Conservation (phyloP, 2,888 invertebrate species). For the Pollenia amentaria region DNA sequence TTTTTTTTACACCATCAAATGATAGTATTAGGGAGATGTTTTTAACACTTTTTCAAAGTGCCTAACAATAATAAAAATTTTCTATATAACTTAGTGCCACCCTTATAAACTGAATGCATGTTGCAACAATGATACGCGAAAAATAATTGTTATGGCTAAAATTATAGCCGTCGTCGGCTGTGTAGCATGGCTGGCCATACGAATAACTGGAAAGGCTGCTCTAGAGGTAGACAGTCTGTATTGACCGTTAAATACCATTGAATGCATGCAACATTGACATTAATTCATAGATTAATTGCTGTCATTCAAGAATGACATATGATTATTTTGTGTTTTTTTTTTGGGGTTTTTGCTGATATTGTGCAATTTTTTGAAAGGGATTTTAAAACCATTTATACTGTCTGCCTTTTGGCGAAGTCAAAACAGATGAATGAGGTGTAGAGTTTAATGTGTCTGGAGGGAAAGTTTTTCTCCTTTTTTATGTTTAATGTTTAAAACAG, state of each 20-base stretch:
- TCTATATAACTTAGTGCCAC: not conserved
- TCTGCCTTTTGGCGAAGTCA: conserved; percentile 26
- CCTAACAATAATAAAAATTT: not conserved
- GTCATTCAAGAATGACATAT: conserved; percentile 70
- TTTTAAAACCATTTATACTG: conserved; percentile 59
- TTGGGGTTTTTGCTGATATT: not conserved
- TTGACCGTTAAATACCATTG: conserved; percentile 69
- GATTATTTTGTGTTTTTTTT: conserved; percentile 57
- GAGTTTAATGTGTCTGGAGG: conserved; percentile 28
- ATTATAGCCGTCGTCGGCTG: conserved; percentile 35
- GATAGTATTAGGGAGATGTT: conserved; percentile 22
- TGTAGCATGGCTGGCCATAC: conserved; percentile 12
- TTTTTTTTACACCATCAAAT: conserved; percentile 59
- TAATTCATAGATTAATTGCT: conserved; percentile 73
- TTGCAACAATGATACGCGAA: conserved; percentile 66
- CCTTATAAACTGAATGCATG: conserved; percentile 41
- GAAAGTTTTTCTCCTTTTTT: not conserved
- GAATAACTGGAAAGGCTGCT: conserved; percentile 22
- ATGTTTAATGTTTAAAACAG: conserved; percentile 58
- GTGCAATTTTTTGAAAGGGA: conserved; percentile 43
- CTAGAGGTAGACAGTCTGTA: conserved; percentile 47
- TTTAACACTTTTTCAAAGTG: not conserved
- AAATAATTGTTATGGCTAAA: conserved; percentile 70
- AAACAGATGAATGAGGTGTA: conserved; percentile 18
- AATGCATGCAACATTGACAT: conserved; percentile 72